Evolutionary conservation across 1,140 invertebrate genomes (phyloP).

Genomic region (Heliconius hewitsoni): DNA sequence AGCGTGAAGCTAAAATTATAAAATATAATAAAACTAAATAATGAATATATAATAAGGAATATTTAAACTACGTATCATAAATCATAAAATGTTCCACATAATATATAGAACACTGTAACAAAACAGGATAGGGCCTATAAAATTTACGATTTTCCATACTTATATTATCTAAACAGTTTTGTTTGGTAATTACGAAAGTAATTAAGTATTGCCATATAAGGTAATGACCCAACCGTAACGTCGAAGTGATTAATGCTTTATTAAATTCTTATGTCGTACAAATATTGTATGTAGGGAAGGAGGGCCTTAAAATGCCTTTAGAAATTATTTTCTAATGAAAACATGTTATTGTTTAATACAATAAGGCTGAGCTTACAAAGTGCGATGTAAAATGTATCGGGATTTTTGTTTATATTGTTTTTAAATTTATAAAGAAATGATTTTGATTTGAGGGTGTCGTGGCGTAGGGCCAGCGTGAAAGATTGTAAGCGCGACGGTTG

Average conservation of each 20-base stretch:
- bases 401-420: background rate
- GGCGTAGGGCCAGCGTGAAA: too few species aligned
- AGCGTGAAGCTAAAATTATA: too few species aligned
- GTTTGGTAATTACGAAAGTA: constrained; percentile 17
- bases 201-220: constrained; percentile 11
- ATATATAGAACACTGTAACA: background rate
- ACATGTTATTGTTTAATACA: background rate
- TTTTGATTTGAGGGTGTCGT: too few species aligned
- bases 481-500: too few species aligned
- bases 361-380: background rate
- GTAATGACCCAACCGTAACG: constrained; percentile 4
- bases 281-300: background rate
- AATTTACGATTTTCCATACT: background rate
- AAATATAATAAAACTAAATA: too few species aligned
- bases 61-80: background rate
- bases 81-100: background rate
- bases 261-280: constrained; percentile 28
- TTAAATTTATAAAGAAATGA: background rate
- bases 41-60: background rate
- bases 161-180: constrained; percentile 2
- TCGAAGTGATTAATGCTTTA: constrained; percentile 26
- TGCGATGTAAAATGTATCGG: background rate
- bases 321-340: constrained; percentile 20
- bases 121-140: background rate
- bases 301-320: background rate